Evolutionary conservation across 2,888 invertebrate genomes (phyloP).

Genomic region (Metallyticus violacea): DNA sequence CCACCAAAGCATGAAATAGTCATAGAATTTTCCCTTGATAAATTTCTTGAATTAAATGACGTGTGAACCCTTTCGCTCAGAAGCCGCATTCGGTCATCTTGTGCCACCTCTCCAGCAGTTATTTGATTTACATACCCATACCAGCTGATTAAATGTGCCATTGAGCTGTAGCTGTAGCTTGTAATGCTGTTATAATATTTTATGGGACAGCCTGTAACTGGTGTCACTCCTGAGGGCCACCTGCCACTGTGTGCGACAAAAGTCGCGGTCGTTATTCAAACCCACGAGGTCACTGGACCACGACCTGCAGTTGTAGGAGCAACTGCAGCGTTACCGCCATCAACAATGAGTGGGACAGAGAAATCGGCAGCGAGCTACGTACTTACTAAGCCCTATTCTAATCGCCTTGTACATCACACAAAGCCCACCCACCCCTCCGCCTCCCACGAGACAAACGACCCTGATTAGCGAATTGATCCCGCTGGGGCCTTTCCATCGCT

Average conservation of each 20-base stretch:
- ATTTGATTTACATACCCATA: too few relatives aligned
- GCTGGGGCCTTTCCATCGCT: too few relatives aligned
- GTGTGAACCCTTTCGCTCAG: too few relatives aligned
- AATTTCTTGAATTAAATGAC: too few relatives aligned
- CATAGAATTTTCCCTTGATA: too few relatives aligned
- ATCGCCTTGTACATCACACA: conserved; percentile 21
- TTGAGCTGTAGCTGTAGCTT: too few relatives aligned
- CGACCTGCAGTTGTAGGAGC: not conserved
- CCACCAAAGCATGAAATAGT: too few relatives aligned
- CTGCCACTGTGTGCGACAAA: not conserved
- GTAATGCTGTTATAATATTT: not conserved
- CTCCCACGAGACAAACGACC: conserved; percentile 23
- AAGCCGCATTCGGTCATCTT: too few relatives aligned
- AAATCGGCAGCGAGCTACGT: not conserved
- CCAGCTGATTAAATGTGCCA: too few relatives aligned
- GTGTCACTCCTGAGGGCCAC: not conserved
- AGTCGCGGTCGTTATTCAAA: conserved; percentile 11
- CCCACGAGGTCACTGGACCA: not conserved
- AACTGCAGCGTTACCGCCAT: not conserved
- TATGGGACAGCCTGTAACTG: not conserved
- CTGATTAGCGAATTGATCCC: conserved; percentile 25
- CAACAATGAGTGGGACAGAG: not conserved
- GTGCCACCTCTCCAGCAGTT: too few relatives aligned
- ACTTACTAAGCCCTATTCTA: conserved; percentile 15
- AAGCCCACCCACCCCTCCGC: not conserved